Evolutionary conservation across 2,797 vertebrate species (phyloP).

Genomic region (Brachyalestes nurse): DNA sequence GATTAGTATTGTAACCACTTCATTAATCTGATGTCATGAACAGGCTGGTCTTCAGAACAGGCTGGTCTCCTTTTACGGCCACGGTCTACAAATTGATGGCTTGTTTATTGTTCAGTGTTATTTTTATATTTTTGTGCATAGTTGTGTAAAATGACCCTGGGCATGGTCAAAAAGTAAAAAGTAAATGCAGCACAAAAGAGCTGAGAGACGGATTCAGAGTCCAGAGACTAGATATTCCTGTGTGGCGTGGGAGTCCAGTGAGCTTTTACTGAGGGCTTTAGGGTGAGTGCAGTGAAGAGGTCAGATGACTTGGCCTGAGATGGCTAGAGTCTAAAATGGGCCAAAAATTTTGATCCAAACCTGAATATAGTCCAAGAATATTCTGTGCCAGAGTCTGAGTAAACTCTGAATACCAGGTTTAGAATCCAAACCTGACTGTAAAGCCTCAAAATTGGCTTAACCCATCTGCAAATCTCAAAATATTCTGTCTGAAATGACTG

Average conservation of each 20-base stretch:
- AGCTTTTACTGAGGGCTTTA: constrained; percentile 9
- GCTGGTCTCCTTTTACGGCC: neutral
- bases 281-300: constrained; percentile 45
- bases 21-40: constrained; percentile 36
- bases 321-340: neutral
- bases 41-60: neutral
- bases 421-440: too few species aligned
- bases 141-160: constrained; percentile 16
- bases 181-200: constrained; percentile 6
- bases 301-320: constrained; percentile 63
- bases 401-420: neutral
- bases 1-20: constrained; percentile 36
- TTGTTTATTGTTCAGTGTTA: constrained; percentile 30
- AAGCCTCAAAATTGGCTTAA: too few species aligned
- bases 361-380: neutral
- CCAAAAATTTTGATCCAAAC: neutral
- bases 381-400: neutral
- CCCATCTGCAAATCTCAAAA: too few species aligned
- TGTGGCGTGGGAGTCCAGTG: constrained; percentile 22
- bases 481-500: too few species aligned
- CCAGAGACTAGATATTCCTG: constrained; percentile 13
- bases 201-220: constrained; percentile 29
- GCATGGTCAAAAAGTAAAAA: constrained; percentile 2
- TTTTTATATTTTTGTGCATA: constrained; percentile 25
- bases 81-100: neutral